These are phyloP conservation scores for Pavo muticus DNA, from an alignment of 2,113 vertebrate genomes.

Conservation along the genomic window DNA sequence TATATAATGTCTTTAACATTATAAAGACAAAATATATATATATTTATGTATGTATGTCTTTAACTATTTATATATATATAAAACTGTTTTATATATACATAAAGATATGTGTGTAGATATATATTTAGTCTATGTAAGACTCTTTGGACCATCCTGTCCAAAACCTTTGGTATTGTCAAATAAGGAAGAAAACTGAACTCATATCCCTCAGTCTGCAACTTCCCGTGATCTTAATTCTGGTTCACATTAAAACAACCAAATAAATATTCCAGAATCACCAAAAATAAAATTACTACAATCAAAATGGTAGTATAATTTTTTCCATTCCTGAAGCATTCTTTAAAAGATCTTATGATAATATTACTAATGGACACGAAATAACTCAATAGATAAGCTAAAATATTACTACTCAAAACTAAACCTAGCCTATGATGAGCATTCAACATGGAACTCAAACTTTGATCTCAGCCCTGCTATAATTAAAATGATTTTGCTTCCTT, in stretches of 20 bases:
- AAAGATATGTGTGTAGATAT: neutral
- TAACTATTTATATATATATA: too few relatives aligned
- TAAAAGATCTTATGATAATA: neutral
- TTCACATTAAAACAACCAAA: neutral
- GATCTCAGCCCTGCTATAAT: neutral
- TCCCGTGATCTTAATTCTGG: neutral
- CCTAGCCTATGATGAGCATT: neutral
- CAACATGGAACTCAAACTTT: neutral
- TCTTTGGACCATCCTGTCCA: neutral
- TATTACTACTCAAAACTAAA: neutral
- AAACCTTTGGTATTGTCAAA: neutral
- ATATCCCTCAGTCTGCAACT: neutral
- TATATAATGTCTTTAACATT: too few relatives aligned
- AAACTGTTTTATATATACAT: neutral
- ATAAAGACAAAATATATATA: too few relatives aligned
- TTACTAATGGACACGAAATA: neutral
- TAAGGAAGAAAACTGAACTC: neutral
- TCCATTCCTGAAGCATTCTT: neutral
- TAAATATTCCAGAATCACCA: neutral
- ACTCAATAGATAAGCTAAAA: neutral
- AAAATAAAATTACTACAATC: neutral
- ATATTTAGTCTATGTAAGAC: neutral
- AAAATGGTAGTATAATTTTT: neutral
- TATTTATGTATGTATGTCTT: too few relatives aligned
- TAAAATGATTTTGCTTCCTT: neutral